A percentile compares a stretch with the other conserved stretches of the same genome.
These are phyloP conservation scores for Chelonus formosanus DNA, from an alignment of 2,888 invertebrate species.

Conservation along the genomic window DNA sequence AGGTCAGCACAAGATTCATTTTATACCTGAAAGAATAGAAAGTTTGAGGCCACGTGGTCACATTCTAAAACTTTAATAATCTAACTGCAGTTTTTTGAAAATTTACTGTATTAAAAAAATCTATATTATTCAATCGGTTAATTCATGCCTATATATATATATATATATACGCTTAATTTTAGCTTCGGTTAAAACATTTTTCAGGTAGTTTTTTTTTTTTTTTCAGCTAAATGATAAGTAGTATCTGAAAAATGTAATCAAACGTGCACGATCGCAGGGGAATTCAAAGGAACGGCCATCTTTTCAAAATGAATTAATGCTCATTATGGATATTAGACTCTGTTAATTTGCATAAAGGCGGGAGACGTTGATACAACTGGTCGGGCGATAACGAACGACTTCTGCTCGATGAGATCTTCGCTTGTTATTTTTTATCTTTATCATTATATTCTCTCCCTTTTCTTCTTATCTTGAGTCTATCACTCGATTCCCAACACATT, in stretches of 20 bases:
- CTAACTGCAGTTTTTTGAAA: no score
- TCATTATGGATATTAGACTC: constrained; percentile 58
- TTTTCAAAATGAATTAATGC: constrained; percentile 55
- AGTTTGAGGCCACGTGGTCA: constrained; percentile 14
- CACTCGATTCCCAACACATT: constrained; percentile 17
- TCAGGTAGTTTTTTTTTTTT: constrained; percentile 4
- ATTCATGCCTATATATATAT: no score
- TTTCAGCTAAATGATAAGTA: neutral
- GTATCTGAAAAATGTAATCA: neutral
- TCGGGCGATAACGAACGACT: constrained; percentile 52
- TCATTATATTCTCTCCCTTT: constrained; percentile 24
- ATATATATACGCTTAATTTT: no score
- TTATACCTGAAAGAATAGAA: constrained; percentile 17
- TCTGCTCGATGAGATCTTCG: constrained; percentile 32
- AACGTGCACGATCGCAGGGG: neutral
- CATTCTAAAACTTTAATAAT: neutral
- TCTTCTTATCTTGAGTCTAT: constrained; percentile 21
- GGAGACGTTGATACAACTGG: constrained; percentile 54
- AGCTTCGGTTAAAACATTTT: no score
- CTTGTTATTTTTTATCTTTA: constrained; percentile 34
- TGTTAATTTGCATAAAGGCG: constrained; percentile 58
- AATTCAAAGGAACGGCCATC: constrained; percentile 46
- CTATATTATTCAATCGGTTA: no score
- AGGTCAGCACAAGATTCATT: constrained; percentile 16
- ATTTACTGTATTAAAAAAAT: neutral